phyloP scores from a whole-genome alignment of 2,113 vertebrate genomes.

The Plecotus auritus region DNA sequence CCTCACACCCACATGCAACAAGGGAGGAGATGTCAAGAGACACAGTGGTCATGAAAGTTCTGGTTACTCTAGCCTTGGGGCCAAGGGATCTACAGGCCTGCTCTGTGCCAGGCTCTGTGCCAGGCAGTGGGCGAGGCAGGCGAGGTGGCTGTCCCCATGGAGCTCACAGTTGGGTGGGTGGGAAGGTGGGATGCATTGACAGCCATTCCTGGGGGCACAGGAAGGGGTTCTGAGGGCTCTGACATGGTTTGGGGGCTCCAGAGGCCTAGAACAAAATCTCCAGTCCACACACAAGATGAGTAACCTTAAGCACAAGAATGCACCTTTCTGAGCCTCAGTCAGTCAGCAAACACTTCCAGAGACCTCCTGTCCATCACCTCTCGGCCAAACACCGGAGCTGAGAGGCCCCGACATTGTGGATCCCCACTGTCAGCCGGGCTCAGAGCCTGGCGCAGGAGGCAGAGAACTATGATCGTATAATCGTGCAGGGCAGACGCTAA shows the following conservation, averaged over 20 bases:
- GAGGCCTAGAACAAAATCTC: neutral
- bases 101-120: neutral
- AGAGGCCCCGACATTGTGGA: neutral
- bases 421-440: neutral
- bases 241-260: neutral
- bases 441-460: neutral
- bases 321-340: neutral
- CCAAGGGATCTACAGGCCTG: neutral
- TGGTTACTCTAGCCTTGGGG: neutral
- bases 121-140: neutral
- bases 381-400: neutral
- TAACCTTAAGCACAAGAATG: neutral
- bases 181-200: neutral
- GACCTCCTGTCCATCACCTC: neutral
- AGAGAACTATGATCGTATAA: fast-evolving
- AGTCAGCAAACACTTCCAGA: neutral
- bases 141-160: neutral
- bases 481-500: fast-evolving
- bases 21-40: neutral
- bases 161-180: neutral
- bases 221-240: neutral
- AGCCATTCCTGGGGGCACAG: neutral
- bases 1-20: neutral
- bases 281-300: neutral
- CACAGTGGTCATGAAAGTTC: neutral